These are phyloP conservation scores for Dermatemys mawii DNA, from an alignment of 2,113 vertebrate species.

Conservation along the genomic window DNA sequence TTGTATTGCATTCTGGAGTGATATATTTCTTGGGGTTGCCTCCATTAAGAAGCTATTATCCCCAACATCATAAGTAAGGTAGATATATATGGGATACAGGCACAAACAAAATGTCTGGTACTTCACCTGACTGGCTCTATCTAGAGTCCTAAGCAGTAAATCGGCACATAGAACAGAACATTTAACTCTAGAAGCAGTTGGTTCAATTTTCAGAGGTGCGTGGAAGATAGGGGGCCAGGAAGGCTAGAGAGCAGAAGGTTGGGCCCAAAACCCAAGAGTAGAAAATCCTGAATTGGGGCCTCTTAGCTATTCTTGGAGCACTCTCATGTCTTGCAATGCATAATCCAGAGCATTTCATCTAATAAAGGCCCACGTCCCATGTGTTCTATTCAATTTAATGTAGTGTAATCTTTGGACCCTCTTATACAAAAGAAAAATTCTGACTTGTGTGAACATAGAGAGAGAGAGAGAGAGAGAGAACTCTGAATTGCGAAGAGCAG, in stretches of 20 bases:
- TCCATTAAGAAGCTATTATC: not conserved
- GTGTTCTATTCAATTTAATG: constrained; percentile 30
- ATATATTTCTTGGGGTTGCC: not conserved
- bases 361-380: constrained; percentile 32
- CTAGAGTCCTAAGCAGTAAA: not conserved
- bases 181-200: not conserved
- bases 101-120: not conserved
- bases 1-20: not conserved
- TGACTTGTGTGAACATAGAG: not conserved
- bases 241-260: not conserved
- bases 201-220: not conserved
- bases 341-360: constrained; percentile 55
- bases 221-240: not conserved
- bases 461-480: too few species aligned
- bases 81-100: not conserved
- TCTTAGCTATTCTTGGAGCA: not conserved
- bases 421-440: constrained; percentile 42
- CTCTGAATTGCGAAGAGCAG: not conserved
- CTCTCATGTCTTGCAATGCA: constrained; percentile 28
- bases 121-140: not conserved
- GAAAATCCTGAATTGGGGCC: not conserved
- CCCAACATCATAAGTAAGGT: not conserved
- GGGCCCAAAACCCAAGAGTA: not conserved
- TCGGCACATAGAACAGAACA: not conserved
- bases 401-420: constrained; percentile 54